Evolutionary conservation across 2,888 invertebrate species (phyloP).

Genomic region (Vannuccia rotundouncinata): DNA sequence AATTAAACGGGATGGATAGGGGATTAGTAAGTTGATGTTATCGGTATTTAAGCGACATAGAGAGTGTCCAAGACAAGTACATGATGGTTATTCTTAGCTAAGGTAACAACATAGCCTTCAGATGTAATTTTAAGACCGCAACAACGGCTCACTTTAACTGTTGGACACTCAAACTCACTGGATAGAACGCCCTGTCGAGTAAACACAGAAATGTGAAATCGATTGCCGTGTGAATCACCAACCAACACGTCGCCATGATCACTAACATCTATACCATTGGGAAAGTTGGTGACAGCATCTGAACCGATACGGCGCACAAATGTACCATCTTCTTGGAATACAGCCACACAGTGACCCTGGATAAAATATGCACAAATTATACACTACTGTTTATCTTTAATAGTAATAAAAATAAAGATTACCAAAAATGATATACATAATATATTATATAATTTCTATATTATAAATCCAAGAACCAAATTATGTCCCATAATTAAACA

Average conservation of each 20-base stretch:
- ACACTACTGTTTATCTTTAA: too few species aligned
- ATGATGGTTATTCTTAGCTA: conserved; percentile 97
- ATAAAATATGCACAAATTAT: too few species aligned
- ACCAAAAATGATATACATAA: too few species aligned
- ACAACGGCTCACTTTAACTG: conserved; percentile 94
- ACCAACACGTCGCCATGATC: conserved; percentile 92
- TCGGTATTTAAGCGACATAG: conserved; percentile 49
- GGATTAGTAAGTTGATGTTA: neutral
- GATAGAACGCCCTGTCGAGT: conserved; percentile 69
- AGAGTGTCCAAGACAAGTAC: conserved; percentile 72
- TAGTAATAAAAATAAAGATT: too few species aligned
- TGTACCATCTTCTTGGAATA: conserved; percentile 80
- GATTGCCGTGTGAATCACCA: conserved; percentile 95
- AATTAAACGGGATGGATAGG: neutral
- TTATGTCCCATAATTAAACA: too few species aligned
- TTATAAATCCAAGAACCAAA: too few species aligned
- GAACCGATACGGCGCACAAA: conserved; percentile 87
- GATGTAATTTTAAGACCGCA: conserved; percentile 93
- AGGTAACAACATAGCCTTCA: conserved; percentile 78
- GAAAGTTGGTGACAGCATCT: conserved; percentile 90
- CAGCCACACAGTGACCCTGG: conserved; percentile 78
- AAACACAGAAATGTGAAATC: conserved; percentile 92
- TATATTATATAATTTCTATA: too few species aligned
- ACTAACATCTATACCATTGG: conserved; percentile 93
- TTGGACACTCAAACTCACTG: conserved; percentile 85